Percentiles rank a stretch among this genome's conserved stretches.
Evolutionary conservation across 1,140 invertebrate genomes (phyloP).

Genomic region (Phthorimaea operculella): DNA sequence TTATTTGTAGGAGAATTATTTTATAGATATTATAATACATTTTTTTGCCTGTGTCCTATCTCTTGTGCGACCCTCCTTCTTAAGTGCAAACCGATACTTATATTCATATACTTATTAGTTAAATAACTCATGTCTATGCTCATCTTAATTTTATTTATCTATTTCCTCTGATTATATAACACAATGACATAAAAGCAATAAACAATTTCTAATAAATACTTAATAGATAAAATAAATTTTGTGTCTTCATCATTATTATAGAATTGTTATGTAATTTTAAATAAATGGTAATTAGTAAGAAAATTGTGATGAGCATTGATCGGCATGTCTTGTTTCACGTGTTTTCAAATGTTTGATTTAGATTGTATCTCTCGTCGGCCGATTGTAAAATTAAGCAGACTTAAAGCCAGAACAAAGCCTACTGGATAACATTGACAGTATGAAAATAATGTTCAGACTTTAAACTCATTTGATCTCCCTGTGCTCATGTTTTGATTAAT

Average conservation of each 20-base stretch:
- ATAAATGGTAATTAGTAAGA: constrained; percentile 9
- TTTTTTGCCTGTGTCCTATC: constrained; percentile 23
- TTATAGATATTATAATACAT: background rate
- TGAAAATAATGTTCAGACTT: too few relatives aligned
- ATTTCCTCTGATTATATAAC: background rate
- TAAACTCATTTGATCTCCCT: too few relatives aligned
- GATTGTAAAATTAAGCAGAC: too few relatives aligned
- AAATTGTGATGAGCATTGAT: constrained; percentile 58
- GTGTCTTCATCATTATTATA: background rate
- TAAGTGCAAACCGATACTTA: constrained; percentile 30
- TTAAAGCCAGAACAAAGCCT: too few relatives aligned
- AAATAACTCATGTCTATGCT: constrained; percentile 41
- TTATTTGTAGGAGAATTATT: background rate
- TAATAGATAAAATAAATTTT: background rate
- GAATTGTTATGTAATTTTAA: constrained; percentile 5
- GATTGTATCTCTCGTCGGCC: background rate
- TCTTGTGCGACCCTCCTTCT: constrained; percentile 32
- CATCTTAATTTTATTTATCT: constrained; percentile 39
- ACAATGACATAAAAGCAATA: background rate
- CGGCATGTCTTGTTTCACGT: constrained; percentile 58
- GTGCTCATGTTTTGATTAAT: too few relatives aligned
- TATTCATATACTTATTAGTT: constrained; percentile 24
- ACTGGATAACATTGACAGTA: too few relatives aligned
- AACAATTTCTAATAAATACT: background rate
- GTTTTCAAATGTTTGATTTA: constrained; percentile 63